These are phyloP conservation scores for Felis catus DNA, from an alignment of 2,113 vertebrate genomes.

Conservation along the genomic window F.catus_Fca126_mat1.0 CM031423.1:79861501-79862000, in stretches of 20 bases:
- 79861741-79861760: not conserved
- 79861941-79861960: too few species aligned
- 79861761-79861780: not conserved
- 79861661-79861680: not conserved
- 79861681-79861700: not conserved
- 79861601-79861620: not conserved
- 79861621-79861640: not conserved
- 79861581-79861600: not conserved
- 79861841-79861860: not conserved
- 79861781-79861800: not conserved
- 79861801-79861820: not conserved
- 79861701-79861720: too few species aligned
- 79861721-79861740: not conserved
- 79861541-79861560: not conserved
- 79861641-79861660: not conserved
- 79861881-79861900: not conserved
- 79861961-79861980: too few species aligned
- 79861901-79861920: not conserved
- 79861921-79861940: not conserved
- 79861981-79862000: too few species aligned
- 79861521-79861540: not conserved
- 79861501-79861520: not conserved
- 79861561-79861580: not conserved
- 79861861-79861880: not conserved
- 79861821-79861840: too few species aligned